Evolutionary conservation across 2,888 invertebrate genomes (phyloP), one percentile per base, ranked within the genome.

Genomic region (Drosophila paranaensis): DNA sequence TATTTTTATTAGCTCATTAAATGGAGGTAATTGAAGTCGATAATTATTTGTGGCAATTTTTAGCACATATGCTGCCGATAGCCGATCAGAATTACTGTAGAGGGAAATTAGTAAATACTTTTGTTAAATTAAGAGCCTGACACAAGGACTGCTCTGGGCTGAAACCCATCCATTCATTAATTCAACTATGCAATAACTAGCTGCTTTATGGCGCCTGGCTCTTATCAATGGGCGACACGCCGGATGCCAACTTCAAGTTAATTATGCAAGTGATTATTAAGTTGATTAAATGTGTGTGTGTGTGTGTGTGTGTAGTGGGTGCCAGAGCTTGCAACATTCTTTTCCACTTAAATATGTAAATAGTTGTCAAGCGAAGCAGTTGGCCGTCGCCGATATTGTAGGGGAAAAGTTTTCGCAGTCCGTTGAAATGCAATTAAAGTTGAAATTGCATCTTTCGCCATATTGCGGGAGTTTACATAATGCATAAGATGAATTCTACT

Each of bases 361-460:
- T 30, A 33, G 14, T 54, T 33, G 60, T 43, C 13, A 30, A 11
- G n/a, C 20, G 30, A 16, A 39, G 27, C n/a, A 3, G 45, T 35
- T 42, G 30, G 10, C 27, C 48, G 35, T 58, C 39, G 42, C 6
- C 37, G 35, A 63, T 45, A 63, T 43, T 37, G 54, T 3, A 60
- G 68, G 63, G 65, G 51, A 42, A 55, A 74, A 43, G 55, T 81
- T 79, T 43, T 20, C 20, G 20, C 57, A 46, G 66, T 72, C 61
- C 58, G 74, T 77, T 67, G 70, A 69, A 88, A 85, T 79, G 81
- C 72, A 88, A 83, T 85, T 83, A 88, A 79, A 82, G 86, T 88
- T 85, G 65, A 74, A 88, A 75, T 77, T 83, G 80, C 80, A 69
- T 74, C 71, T 82, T 62, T 65, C 61, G 57, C 57, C 51, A 55